Evolutionary conservation across 1,140 invertebrate genomes (phyloP).

Genomic region (Rhysida immarginata): DNA sequence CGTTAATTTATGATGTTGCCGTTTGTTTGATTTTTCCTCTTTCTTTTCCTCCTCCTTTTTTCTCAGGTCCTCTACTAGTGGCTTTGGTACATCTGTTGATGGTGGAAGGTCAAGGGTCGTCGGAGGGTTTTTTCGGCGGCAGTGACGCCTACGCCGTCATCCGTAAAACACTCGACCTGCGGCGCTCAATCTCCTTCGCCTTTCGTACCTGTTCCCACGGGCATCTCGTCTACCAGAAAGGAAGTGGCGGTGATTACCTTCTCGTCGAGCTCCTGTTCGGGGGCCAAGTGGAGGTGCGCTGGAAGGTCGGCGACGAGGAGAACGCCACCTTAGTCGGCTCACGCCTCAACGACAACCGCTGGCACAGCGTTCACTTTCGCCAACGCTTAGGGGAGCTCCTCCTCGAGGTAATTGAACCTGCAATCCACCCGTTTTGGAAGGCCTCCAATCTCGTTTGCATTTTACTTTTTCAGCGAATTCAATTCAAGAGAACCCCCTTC

Average conservation of each 20-base stretch:
- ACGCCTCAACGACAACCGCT: background rate
- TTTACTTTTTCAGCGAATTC: no score
- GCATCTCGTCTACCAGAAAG: background rate
- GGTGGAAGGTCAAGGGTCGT: no score
- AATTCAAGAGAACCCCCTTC: no score
- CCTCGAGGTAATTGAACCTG: no score
- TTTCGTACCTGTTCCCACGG: background rate
- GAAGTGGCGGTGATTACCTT: background rate
- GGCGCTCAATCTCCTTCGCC: background rate
- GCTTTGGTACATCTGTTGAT: no score
- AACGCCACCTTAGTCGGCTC: background rate
- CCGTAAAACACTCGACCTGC: background rate
- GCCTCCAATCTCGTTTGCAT: no score
- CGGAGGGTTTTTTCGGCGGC: background rate
- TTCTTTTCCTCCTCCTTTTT: no score
- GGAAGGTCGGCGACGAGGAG: background rate
- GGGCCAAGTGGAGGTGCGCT: background rate
- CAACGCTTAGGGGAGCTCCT: no score
- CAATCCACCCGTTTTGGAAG: no score
- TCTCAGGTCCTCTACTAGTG: no score
- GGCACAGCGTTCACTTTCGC: background rate
- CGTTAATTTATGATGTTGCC: no score
- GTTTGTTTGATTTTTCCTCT: no score
- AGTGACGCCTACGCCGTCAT: background rate
- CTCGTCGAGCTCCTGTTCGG: background rate